These are phyloP conservation scores for Euura lappo DNA, from an alignment of 1,140 invertebrate genomes.

Conservation along the genomic window DNA sequence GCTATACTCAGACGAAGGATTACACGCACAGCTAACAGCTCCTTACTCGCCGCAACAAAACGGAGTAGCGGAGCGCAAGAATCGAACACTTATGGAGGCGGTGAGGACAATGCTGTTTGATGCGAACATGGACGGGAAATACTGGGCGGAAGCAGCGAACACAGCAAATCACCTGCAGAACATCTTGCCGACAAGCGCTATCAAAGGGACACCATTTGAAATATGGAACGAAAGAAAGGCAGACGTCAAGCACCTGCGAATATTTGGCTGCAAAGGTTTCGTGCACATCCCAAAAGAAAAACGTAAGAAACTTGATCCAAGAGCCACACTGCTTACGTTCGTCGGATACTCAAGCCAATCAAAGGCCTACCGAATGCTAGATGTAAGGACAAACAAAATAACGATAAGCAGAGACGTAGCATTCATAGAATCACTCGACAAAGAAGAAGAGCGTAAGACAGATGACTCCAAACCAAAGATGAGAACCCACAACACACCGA, in stretches of 20 bases:
- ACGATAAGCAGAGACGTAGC: slow-evolving; percentile 37
- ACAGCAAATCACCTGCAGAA: slow-evolving; percentile 50
- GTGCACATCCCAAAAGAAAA: slow-evolving; percentile 42
- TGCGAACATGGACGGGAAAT: slow-evolving; percentile 36
- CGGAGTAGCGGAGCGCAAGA: slow-evolving; percentile 39
- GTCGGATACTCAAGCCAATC: slow-evolving; percentile 24
- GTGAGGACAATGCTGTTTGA: slow-evolving; percentile 42
- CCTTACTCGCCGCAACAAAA: slow-evolving; percentile 44
- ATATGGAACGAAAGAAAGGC: slow-evolving; percentile 36
- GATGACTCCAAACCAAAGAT: background rate
- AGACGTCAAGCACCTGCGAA: slow-evolving; percentile 24
- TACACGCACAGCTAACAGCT: slow-evolving; percentile 32
- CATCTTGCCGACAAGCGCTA: slow-evolving; percentile 21
- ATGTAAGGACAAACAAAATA: slow-evolving; percentile 29
- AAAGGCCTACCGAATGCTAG: slow-evolving; percentile 35
- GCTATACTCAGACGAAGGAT: slow-evolving; percentile 26
- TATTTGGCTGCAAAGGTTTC: slow-evolving; percentile 47
- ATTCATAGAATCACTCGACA: slow-evolving; percentile 27
- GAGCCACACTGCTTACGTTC: slow-evolving; percentile 23
- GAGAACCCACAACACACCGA: background rate
- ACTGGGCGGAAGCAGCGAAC: slow-evolving; percentile 52
- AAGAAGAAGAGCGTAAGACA: background rate
- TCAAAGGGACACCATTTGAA: slow-evolving; percentile 29
- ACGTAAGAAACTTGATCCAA: slow-evolving; percentile 40
- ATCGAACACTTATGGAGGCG: slow-evolving; percentile 37